Base-by-base conservation (phyloP, 1,140 invertebrate genomes). In the Nymphalis io region DNA sequence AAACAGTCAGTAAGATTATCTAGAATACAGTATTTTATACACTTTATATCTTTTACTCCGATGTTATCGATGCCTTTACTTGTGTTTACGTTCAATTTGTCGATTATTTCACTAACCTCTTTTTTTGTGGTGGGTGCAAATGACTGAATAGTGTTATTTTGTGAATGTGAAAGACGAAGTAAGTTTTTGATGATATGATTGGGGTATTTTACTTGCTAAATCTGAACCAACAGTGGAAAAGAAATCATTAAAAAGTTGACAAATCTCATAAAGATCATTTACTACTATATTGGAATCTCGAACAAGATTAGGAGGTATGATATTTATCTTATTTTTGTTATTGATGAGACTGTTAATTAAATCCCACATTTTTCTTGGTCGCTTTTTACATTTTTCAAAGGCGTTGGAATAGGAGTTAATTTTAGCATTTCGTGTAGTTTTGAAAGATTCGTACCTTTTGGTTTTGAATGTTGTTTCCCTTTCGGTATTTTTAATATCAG, bases 321-420 rank as follows among this genome's bases (percentile, higher is more conserved):
- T 40, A 57, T 55, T 57, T 23, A 38, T 63, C 33, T 64, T 21
- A 55, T 51, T 51, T 51, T 64, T 42, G 10, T 51, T 51, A 53
- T 18, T 64, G 20, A 57, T 18, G 4, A 65, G 39, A 21, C 20
- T 65, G 39, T 65, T 65, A 42, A 65, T 57, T 57, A 65, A 65
- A 16, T 39, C 23, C 63, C 63, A 65, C 63, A 58, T 65, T 65
- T 65, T 65, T 27, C 20, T 65, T n/a, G 63, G 63, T 5, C 23
- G 27, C 13, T 58, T 42, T 27, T 40, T 42, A 65, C 16, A 44
- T 57, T 39, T 57, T 20, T 38, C 18, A 57, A 65, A 65, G 2
- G 63, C 63, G 3, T 57, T 58, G 11, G 6, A 23, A 65, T 65
- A 65, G 20, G 23, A 53, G 8, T 61, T 21, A 23, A 21, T 27